These are phyloP conservation scores for Momotus momota DNA, from an alignment of 2,797 vertebrate species.

Conservation along the genomic window DNA sequence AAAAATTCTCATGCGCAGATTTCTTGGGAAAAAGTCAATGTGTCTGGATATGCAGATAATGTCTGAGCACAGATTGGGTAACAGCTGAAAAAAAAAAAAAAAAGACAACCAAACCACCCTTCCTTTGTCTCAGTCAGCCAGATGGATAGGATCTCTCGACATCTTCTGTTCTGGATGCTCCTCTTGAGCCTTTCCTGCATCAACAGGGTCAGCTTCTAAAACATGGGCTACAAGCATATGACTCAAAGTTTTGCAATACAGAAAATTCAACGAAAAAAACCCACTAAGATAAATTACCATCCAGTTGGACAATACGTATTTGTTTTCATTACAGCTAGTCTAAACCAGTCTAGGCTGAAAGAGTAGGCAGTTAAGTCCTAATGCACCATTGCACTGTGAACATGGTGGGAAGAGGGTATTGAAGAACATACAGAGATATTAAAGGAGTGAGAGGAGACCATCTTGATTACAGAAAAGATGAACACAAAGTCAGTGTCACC, in stretches of 20 bases:
- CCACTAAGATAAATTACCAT: background rate
- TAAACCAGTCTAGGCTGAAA: background rate
- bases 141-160: background rate
- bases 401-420: background rate
- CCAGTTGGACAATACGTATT: background rate
- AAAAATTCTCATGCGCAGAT: background rate
- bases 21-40: background rate
- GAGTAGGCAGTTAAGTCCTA: background rate
- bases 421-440: background rate
- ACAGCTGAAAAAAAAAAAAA: background rate
- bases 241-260: constrained; percentile 19
- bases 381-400: background rate
- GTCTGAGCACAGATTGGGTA: background rate
- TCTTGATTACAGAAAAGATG: background rate
- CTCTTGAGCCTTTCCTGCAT: background rate
- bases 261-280: background rate
- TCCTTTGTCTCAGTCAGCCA: background rate
- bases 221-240: background rate
- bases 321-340: background rate
- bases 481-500: background rate
- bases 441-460: background rate
- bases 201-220: background rate
- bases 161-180: background rate
- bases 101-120: background rate
- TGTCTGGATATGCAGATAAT: background rate